Evolutionary conservation across 2,113 vertebrate species (phyloP).

Genomic region (Sitta europaea): DNA sequence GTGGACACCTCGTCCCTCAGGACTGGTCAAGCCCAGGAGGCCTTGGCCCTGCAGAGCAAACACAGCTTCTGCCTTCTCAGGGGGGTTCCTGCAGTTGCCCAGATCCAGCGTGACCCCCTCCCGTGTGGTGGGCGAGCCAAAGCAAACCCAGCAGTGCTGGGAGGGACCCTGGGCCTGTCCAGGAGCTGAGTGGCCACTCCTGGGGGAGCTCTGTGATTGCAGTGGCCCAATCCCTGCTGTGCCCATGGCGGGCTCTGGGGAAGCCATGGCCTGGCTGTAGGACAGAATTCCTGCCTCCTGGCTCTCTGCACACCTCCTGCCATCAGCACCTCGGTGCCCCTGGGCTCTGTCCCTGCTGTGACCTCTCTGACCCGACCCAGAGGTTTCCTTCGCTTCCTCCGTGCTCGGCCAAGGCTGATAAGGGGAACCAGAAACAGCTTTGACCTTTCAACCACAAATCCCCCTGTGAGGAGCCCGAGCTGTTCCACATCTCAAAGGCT

Average conservation of each 20-base stretch:
- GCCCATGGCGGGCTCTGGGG: no score
- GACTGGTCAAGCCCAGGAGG: background rate
- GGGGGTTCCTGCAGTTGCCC: background rate
- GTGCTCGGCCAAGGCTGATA: constrained; percentile 69
- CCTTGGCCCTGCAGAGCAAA: background rate
- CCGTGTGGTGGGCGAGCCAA: accelerated
- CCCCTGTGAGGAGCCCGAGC: background rate
- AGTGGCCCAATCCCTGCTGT: background rate
- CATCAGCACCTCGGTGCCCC: background rate
- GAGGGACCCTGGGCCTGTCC: accelerated
- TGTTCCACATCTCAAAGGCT: background rate
- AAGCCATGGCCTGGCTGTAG: background rate
- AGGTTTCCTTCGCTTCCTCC: constrained; percentile 39
- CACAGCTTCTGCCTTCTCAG: accelerated
- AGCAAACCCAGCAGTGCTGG: background rate
- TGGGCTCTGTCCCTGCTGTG: constrained; percentile 1
- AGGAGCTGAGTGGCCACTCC: background rate
- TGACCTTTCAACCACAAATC: constrained; percentile 77
- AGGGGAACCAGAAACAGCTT: constrained; percentile 82
- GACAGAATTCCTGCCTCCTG: background rate
- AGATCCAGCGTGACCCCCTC: accelerated
- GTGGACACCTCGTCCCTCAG: background rate
- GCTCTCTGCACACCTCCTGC: background rate
- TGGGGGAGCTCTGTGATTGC: accelerated
- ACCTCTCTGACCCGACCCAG: constrained; percentile 39